phyloP scores from a whole-genome alignment of 2,113 vertebrate species.

The Ictalurus furcatus region DNA sequence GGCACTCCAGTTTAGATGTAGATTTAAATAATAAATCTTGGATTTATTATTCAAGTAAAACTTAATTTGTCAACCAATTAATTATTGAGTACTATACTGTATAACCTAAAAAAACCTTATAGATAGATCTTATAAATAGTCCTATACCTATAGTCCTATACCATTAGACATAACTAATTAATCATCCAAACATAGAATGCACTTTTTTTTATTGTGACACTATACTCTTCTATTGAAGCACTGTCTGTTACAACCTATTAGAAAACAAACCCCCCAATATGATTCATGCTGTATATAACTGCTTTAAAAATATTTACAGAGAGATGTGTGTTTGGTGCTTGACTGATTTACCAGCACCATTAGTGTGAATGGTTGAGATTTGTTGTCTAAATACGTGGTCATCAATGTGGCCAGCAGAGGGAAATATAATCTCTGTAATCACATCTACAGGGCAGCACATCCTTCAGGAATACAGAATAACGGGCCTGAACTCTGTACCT shows the following conservation, averaged over 20 bases:
- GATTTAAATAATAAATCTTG: neutral
- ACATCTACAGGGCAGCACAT: neutral
- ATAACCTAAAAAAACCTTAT: neutral
- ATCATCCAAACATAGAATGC: neutral
- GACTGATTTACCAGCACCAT: neutral
- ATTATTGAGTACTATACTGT: neutral
- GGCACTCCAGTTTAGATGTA: neutral
- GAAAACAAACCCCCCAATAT: neutral
- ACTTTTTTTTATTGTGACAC: neutral
- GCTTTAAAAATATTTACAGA: neutral
- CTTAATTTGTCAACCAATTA: neutral
- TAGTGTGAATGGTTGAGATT: neutral
- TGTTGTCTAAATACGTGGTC: neutral
- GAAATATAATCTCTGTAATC: slow-evolving; percentile 24
- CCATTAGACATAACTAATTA: neutral
- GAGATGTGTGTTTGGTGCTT: neutral
- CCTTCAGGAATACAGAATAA: neutral
- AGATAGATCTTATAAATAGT: neutral
- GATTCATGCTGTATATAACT: neutral
- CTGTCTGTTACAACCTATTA: neutral
- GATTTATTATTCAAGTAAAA: neutral
- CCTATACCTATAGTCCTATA: neutral
- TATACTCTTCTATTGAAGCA: neutral
- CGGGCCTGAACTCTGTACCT: neutral
- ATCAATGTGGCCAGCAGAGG: slow-evolving; percentile 49